These are phyloP conservation scores for Aporophyla lueneburgensis DNA, from an alignment of 2,888 invertebrate species.

Conservation along the genomic window DNA sequence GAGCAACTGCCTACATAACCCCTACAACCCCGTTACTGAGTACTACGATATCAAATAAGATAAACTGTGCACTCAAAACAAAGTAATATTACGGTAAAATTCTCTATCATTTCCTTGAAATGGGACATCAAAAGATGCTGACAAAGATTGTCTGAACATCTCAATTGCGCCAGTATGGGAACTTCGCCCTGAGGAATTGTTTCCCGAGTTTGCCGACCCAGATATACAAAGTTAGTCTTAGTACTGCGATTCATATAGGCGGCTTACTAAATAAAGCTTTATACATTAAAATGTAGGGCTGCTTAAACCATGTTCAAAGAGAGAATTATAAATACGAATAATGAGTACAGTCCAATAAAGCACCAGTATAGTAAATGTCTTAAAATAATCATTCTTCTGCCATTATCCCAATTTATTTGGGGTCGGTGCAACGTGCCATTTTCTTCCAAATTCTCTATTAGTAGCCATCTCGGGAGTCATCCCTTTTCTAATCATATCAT, in stretches of 20 bases:
- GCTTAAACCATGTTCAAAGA: conserved; percentile 25
- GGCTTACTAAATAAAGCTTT: conserved; percentile 75
- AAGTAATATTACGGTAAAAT: not conserved
- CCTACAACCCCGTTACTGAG: not conserved
- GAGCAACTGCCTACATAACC: not conserved
- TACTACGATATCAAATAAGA: not conserved
- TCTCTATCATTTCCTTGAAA: conserved; percentile 39
- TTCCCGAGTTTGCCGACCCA: conserved; percentile 68
- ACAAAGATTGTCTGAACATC: conserved; percentile 60
- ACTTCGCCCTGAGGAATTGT: conserved; percentile 66
- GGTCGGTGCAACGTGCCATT: too few species aligned
- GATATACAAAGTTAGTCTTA: conserved; percentile 68
- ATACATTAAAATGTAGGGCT: conserved; percentile 68
- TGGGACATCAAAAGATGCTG: conserved; percentile 57
- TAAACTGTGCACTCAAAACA: not conserved
- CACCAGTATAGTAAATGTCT: too few species aligned
- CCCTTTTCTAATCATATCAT: too few species aligned
- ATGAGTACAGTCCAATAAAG: not conserved
- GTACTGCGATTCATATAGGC: conserved; percentile 73
- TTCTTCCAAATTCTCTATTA: too few species aligned
- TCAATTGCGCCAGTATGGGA: conserved; percentile 55
- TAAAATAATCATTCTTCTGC: too few species aligned
- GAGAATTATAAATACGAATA: not conserved
- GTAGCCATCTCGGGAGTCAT: too few species aligned
- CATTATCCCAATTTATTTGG: too few species aligned